Evolutionary conservation across 2,888 invertebrate species (phyloP).

Genomic region (Ophioninae sp.): DNA sequence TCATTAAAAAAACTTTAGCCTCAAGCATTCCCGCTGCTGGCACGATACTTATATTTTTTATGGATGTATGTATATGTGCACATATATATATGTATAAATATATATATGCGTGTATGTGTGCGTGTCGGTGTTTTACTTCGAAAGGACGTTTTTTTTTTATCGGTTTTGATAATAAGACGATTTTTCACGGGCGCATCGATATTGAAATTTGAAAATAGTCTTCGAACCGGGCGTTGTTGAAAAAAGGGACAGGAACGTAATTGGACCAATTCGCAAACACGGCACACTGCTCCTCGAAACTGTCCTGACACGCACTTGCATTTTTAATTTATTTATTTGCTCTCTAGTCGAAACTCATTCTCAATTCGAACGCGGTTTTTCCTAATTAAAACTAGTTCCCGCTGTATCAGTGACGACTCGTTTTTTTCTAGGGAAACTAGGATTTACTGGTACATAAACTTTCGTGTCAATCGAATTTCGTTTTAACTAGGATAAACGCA

Average conservation of each 20-base stretch:
- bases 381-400: neutral
- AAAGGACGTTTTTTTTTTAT: neutral
- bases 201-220: neutral
- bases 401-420: neutral
- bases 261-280: neutral
- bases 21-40: constrained; percentile 53
- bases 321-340: neutral
- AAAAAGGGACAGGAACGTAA: neutral
- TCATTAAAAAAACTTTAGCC: constrained; percentile 56
- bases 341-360: neutral
- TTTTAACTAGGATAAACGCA: neutral
- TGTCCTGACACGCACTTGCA: neutral
- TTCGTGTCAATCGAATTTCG: neutral
- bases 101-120: neutral
- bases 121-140: neutral
- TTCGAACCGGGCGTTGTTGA: neutral
- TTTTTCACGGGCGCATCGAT: neutral
- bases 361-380: neutral
- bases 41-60: constrained; percentile 18
- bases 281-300: neutral
- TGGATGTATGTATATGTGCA: neutral
- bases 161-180: neutral
- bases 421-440: neutral
- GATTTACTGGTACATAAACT: neutral
- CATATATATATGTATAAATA: neutral